Evolutionary conservation across 2,113 vertebrate genomes (phyloP), one percentile per base, ranked within the genome.

Genomic region (Cyprinodon tularosa): DNA sequence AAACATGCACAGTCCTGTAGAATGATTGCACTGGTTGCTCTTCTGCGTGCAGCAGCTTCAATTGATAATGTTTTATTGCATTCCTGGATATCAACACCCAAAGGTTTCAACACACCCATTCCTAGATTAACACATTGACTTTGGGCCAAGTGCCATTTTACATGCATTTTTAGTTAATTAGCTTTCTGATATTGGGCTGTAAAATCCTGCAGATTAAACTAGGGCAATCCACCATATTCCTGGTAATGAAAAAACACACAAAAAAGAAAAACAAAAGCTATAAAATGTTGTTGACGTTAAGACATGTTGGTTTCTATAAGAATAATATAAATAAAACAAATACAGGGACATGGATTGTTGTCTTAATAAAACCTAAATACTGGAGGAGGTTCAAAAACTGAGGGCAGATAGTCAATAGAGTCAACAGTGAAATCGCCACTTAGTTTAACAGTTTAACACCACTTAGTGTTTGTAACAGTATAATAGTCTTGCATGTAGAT

Each of bases 11-110:
- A 14, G 42, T 53, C 17, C 20, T 48, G n/a, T 39, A 3, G 70
- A 69, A 12, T 68, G 68, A 86, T 13, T 76, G 76, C 72, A 81
- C 82, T 74, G 78, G 76, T 47, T 15, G 9, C 6, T 20, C 48
- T 4, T 74, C 9, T 48, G 62, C 0, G 45, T 66, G 48, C 0
- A 0, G 72, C 13, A 53, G 20, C 7, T 12, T 29, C 38, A 14
- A 68, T 47, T 48, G 65, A 47, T 36, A 47, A 13, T 1, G 4
- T 29, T 62, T 40, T 29, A 62, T 14, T 2, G 4, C 29, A 37
- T 62, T 37, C 61, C 5, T 1, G 36, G n/a, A 45, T 45, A 45
- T 42, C 42, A 45, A 45, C 44, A 45, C 9, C 44, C 44, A 45
- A 45, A 45, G 44, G 44, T 45, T 45, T 45, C 6, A 8, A 45